Evolutionary conservation across 2,113 vertebrate genomes (phyloP).

Genomic region (Hemiscyllium ocellatum): DNA sequence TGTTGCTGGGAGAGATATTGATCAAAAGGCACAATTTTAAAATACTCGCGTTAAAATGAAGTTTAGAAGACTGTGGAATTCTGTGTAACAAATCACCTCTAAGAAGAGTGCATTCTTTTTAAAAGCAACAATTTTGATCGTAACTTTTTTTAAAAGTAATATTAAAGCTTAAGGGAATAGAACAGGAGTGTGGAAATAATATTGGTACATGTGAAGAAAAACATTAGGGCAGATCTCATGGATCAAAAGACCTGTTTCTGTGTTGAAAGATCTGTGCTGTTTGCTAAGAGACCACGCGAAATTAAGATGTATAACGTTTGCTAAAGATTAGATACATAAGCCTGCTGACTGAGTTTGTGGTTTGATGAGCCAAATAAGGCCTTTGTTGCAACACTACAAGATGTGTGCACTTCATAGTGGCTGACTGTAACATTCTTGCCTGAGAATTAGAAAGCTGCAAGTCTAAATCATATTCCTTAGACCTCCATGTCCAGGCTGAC

Average conservation of each 20-base stretch:
- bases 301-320: background rate
- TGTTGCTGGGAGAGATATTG: background rate
- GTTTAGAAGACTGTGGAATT: background rate
- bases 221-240: background rate
- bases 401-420: background rate
- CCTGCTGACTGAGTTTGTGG: background rate
- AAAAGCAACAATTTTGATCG: background rate
- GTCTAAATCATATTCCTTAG: background rate
- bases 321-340: constrained; percentile 1
- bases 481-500: background rate
- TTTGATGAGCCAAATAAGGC: background rate
- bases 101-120: background rate
- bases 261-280: background rate
- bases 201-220: background rate
- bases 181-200: background rate
- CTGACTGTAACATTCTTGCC: background rate
- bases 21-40: background rate
- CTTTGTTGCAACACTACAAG: background rate
- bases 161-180: background rate
- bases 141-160: background rate
- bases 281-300: background rate
- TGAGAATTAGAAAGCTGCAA: background rate
- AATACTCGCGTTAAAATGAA: background rate
- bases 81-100: background rate
- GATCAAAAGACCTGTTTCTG: background rate